A percentile compares a stretch with the other conserved stretches of the same genome.
These are phyloP conservation scores for Pheosia tremula DNA, from an alignment of 2,888 invertebrate genomes.

Conservation along the genomic window DNA sequence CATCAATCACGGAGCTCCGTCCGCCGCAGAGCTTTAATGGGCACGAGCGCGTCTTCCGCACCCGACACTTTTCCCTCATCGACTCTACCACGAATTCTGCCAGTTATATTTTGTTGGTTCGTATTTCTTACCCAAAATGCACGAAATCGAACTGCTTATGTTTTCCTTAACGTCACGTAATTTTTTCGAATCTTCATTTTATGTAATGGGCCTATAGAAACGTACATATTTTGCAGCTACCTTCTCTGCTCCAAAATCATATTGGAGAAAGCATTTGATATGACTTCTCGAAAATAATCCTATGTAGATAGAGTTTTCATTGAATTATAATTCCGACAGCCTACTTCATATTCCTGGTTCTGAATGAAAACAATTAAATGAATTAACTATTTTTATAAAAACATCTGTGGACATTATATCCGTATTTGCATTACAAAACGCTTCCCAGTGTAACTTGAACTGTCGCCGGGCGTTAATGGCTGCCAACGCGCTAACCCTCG, in stretches of 20 bases:
- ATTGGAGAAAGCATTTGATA: too few species aligned
- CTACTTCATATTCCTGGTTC: background rate
- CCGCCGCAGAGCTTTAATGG: constrained; percentile 66
- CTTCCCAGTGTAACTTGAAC: constrained; percentile 57
- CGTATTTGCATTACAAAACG: constrained; percentile 56
- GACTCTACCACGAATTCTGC: constrained; percentile 46
- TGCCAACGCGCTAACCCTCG: constrained; percentile 59
- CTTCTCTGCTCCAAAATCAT: too few species aligned
- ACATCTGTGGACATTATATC: constrained; percentile 43
- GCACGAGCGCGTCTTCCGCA: constrained; percentile 55
- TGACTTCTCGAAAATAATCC: too few species aligned
- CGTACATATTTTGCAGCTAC: too few species aligned
- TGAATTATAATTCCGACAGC: too few species aligned
- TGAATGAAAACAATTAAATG: background rate
- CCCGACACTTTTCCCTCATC: constrained; percentile 52
- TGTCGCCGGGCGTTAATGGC: constrained; percentile 60
- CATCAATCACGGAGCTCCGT: constrained; percentile 73
- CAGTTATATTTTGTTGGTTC: background rate
- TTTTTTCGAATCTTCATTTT: too few species aligned
- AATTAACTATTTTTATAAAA: constrained; percentile 34
- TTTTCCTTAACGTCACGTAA: too few species aligned
- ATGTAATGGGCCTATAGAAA: too few species aligned
- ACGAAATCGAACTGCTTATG: too few species aligned
- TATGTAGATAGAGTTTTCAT: too few species aligned
- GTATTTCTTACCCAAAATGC: too few species aligned